Evolutionary conservation across 2,888 invertebrate species (phyloP).

Genomic region (Pachliopta kotzebuea): DNA sequence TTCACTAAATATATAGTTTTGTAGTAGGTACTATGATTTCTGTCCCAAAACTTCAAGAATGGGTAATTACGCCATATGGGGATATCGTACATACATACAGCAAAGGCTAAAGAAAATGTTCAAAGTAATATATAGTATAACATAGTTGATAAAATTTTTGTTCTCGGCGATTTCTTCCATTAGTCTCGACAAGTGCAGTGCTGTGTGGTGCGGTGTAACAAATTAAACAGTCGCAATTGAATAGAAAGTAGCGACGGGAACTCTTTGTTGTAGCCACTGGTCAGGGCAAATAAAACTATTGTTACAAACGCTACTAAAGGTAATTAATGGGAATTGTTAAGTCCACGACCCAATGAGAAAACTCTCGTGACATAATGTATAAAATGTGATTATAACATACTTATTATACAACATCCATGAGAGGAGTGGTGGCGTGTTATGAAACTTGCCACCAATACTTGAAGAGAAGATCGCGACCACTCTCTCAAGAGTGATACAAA

Average conservation of each 20-base stretch:
- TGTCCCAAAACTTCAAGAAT: too few relatives aligned
- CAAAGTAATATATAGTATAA: too few relatives aligned
- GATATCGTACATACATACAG: too few relatives aligned
- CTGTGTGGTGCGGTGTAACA: conserved; percentile 37
- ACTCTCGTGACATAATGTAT: background rate
- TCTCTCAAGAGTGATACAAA: too few relatives aligned
- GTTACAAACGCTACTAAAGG: conserved; percentile 51
- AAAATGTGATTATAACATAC: background rate
- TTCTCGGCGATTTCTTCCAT: background rate
- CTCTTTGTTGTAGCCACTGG: conserved; percentile 57
- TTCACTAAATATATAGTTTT: too few relatives aligned
- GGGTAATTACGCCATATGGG: too few relatives aligned
- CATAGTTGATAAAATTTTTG: too few relatives aligned
- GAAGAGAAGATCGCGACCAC: too few relatives aligned
- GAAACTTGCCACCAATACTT: too few relatives aligned
- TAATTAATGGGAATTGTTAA: conserved; percentile 64
- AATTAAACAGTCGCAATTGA: conserved; percentile 64
- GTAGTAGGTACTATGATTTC: too few relatives aligned
- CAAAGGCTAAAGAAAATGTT: too few relatives aligned
- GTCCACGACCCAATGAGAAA: conserved; percentile 16
- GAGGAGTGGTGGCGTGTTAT: too few relatives aligned
- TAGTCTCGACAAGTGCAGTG: conserved; percentile 16
- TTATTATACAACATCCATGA: background rate
- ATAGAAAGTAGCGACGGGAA: conserved; percentile 62
- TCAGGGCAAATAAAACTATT: conserved; percentile 68